Percentiles rank a stretch among this genome's conserved stretches.
Conservation (phyloP, 2,797 vertebrate species). For the Enteromius thamalakanensis region DNA sequence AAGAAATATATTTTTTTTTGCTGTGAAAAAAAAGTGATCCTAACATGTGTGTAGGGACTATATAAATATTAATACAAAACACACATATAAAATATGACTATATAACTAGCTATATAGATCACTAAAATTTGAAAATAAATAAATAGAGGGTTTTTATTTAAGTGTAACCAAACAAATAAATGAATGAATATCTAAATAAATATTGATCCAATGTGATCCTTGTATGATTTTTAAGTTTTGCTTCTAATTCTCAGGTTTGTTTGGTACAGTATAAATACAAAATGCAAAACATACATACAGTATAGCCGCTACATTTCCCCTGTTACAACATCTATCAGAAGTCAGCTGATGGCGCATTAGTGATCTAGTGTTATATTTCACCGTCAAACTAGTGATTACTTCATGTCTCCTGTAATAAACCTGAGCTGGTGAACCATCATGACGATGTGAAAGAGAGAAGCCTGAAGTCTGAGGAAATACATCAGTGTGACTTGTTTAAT, state of each 20-base stretch:
- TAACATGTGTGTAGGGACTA: not conserved
- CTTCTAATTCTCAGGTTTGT: no score
- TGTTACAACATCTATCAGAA: not conserved
- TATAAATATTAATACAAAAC: not conserved
- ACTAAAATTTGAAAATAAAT: not conserved
- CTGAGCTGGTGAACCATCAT: slow-evolving; percentile 34
- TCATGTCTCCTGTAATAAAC: not conserved
- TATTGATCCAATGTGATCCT: not conserved
- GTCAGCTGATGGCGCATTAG: not conserved
- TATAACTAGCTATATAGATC: not conserved
- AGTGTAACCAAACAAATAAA: not conserved
- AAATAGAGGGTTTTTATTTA: not conserved
- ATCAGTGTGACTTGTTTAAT: slow-evolving; percentile 73
- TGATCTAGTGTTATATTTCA: not conserved
- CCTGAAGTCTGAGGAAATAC: slow-evolving; percentile 60
- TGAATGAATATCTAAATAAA: not conserved
- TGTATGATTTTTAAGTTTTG: not conserved
- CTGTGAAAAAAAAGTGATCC: not conserved
- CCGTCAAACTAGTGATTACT: not conserved
- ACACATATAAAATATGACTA: not conserved
- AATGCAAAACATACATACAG: not conserved
- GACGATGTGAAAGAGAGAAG: slow-evolving; percentile 54
- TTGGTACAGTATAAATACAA: not conserved
- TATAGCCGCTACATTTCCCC: not conserved
- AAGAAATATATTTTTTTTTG: no score